phyloP scores from a whole-genome alignment of 1,140 invertebrate species.

The Pseudomyrmex flavicornis region DNA sequence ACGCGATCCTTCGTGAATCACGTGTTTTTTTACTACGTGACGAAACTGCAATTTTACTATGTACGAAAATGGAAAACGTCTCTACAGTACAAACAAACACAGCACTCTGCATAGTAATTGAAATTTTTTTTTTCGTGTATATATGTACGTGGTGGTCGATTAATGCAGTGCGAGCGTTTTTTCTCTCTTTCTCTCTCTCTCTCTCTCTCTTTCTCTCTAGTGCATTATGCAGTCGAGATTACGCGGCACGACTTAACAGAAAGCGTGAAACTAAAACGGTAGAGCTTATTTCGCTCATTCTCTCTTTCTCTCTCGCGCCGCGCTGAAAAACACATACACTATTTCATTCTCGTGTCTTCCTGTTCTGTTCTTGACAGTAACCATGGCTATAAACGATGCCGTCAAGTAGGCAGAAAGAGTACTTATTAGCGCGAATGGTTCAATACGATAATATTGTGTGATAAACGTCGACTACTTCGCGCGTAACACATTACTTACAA shows the following conservation, averaged over 20 bases:
- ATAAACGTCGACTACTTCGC: background rate
- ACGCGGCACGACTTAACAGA: constrained; percentile 47
- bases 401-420: constrained; percentile 65
- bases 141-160: background rate
- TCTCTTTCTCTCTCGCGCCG: constrained; percentile 43
- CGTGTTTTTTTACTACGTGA: background rate
- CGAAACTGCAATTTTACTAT: background rate
- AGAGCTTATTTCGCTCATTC: no score
- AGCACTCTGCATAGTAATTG: constrained; percentile 15
- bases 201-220: no score
- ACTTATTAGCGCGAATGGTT: background rate
- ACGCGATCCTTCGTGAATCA: background rate
- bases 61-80: background rate
- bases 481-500: no score
- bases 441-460: background rate
- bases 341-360: constrained; percentile 62
- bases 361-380: constrained; percentile 79
- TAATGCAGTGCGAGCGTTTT: background rate
- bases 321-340: constrained; percentile 62
- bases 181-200: background rate
- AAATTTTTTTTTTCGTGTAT: background rate
- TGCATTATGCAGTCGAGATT: constrained; percentile 23
- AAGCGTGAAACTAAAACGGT: no score
- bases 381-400: constrained; percentile 75
- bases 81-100: background rate